Evolutionary conservation across 2,888 invertebrate species (phyloP).

Genomic region (Halocaridina rubra): DNA sequence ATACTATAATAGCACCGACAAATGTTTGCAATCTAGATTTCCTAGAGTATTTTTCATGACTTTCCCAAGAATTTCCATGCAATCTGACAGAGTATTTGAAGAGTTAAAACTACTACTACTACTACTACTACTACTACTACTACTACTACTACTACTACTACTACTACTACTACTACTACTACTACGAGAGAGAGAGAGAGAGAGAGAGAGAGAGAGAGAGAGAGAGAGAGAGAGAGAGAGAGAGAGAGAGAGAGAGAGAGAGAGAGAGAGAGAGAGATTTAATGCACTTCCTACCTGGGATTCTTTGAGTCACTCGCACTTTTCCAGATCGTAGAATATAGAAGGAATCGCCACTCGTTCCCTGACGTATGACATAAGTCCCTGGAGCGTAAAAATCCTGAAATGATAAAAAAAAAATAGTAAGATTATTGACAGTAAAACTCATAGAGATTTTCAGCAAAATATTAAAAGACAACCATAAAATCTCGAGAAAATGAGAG

Average conservation of each 20-base stretch:
- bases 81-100: too few species aligned
- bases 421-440: not conserved
- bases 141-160: too few species aligned
- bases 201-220: not conserved
- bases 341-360: conserved; percentile 69
- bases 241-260: not conserved
- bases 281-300: conserved; percentile 63
- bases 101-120: too few species aligned
- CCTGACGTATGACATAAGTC: conserved; percentile 69
- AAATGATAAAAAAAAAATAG: not conserved
- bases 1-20: too few species aligned
- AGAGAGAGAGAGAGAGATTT: not conserved
- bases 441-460: too few species aligned
- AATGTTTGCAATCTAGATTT: too few species aligned
- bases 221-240: not conserved
- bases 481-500: too few species aligned
- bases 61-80: too few species aligned
- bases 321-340: conserved; percentile 69
- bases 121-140: too few species aligned
- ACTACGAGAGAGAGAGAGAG: not conserved
- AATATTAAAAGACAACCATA: too few species aligned
- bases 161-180: too few species aligned
- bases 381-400: conserved; percentile 62
- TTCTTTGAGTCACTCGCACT: conserved; percentile 68
- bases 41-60: too few species aligned